Conservation (phyloP, 2,888 invertebrate genomes). For the Melipona beecheii region DNA sequence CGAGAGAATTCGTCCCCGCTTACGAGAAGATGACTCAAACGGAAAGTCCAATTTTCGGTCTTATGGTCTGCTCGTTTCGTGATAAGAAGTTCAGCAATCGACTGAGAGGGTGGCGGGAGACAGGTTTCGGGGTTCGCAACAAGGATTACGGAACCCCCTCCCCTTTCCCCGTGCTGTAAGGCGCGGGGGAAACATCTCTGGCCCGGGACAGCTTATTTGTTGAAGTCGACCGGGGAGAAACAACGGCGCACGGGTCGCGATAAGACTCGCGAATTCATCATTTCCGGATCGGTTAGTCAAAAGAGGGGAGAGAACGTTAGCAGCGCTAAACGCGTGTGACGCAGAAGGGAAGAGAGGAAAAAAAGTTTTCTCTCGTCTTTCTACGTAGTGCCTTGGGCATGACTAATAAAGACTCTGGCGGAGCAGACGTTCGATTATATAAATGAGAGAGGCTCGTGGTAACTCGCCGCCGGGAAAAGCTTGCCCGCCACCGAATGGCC, state of each 20-base stretch:
- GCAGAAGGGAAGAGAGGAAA: not conserved
- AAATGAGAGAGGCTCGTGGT: constrained; percentile 42
- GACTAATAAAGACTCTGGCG: constrained; percentile 34
- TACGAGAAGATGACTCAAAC: constrained; percentile 44
- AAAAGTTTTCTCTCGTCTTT: constrained; percentile 51
- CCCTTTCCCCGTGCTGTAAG: too few relatives aligned
- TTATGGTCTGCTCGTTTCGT: constrained; percentile 45
- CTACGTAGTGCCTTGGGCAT: constrained; percentile 4
- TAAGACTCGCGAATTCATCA: constrained; percentile 77
- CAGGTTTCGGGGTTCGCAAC: not conserved
- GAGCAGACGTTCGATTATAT: constrained; percentile 53
- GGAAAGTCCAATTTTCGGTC: constrained; percentile 64
- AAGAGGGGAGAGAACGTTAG: not conserved
- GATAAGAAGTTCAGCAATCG: constrained; percentile 69
- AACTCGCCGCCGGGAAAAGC: not conserved
- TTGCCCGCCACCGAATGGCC: constrained; percentile 8
- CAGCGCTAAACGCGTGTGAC: constrained; percentile 16
- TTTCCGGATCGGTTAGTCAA: constrained; percentile 63
- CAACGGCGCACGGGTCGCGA: constrained; percentile 54
- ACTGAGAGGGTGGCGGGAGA: constrained; percentile 11
- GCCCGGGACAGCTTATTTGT: constrained; percentile 67
- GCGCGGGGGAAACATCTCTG: constrained; percentile 39
- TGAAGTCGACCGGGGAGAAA: constrained; percentile 44
- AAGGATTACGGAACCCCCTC: constrained; percentile 58
- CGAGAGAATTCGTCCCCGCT: constrained; percentile 4